These are phyloP conservation scores for Danionella dracula DNA, from an alignment of 2,797 vertebrate genomes.

Conservation along the genomic window DNA sequence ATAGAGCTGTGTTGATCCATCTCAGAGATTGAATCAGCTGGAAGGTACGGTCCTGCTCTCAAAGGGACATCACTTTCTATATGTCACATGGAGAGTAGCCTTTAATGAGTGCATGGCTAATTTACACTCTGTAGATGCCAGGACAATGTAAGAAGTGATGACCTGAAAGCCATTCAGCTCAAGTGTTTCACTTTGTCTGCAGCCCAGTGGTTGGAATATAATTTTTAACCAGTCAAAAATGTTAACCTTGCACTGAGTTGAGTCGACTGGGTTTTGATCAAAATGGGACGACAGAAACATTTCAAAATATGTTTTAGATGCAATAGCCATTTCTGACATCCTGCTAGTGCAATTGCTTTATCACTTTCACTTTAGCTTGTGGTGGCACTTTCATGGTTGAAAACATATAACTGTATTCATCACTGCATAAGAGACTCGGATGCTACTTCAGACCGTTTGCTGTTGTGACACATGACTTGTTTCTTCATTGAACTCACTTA, in stretches of 20 bases:
- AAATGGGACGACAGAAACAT: neutral
- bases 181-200: neutral
- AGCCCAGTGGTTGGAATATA: neutral
- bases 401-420: slow-evolving; percentile 1
- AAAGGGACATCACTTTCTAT: neutral
- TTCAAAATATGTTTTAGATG: neutral
- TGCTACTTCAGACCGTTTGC: neutral
- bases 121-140: neutral
- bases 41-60: slow-evolving; percentile 14
- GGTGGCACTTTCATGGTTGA: slow-evolving; percentile 9
- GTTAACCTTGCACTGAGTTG: no score
- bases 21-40: slow-evolving; percentile 35
- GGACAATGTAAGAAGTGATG: neutral
- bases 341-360: neutral
- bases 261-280: no score
- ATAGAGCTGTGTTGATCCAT: slow-evolving; percentile 30
- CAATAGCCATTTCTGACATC: slow-evolving; percentile 1
- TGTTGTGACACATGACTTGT: neutral
- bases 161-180: neutral
- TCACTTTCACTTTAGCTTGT: slow-evolving; percentile 8
- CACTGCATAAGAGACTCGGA: neutral
- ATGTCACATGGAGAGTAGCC: neutral
- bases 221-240: no score
- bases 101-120: neutral
- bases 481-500: neutral